Evolutionary conservation across 2,797 vertebrate genomes (phyloP).

Genomic region (Diglossa cyanea): DNA sequence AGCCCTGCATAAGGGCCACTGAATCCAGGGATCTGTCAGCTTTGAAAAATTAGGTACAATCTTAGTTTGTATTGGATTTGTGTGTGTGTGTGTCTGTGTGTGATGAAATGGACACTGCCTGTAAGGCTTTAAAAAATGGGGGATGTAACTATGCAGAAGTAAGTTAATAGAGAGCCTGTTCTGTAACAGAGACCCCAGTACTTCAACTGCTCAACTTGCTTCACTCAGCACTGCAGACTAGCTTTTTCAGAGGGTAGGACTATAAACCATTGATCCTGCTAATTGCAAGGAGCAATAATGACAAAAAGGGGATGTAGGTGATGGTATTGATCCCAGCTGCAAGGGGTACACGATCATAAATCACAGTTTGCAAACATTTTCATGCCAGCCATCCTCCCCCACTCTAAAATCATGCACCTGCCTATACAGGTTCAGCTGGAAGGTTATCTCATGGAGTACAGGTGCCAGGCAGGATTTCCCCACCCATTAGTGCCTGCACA

Average conservation of each 20-base stretch:
- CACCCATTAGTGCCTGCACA: background rate
- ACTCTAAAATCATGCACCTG: background rate
- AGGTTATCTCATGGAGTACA: background rate
- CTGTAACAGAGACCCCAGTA: background rate
- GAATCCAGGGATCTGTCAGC: background rate
- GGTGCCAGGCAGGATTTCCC: background rate
- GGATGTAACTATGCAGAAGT: background rate
- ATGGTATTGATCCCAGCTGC: background rate
- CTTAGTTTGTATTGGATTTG: background rate
- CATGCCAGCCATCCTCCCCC: background rate
- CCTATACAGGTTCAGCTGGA: background rate
- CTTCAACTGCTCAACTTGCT: background rate
- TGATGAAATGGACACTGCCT: background rate
- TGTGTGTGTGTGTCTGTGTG: background rate
- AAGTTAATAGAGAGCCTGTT: background rate
- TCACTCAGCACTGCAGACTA: background rate
- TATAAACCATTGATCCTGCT: background rate
- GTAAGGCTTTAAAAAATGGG: background rate
- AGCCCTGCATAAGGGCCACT: background rate
- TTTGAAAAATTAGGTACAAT: background rate
- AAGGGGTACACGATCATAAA: background rate
- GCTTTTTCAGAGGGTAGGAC: background rate
- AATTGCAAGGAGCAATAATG: background rate
- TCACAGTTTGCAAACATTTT: background rate
- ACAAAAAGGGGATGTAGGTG: background rate